Evolutionary conservation across 2,797 vertebrate species (phyloP), one percentile per base, ranked within the genome.

Genomic region (Cuniculus paca): DNA sequence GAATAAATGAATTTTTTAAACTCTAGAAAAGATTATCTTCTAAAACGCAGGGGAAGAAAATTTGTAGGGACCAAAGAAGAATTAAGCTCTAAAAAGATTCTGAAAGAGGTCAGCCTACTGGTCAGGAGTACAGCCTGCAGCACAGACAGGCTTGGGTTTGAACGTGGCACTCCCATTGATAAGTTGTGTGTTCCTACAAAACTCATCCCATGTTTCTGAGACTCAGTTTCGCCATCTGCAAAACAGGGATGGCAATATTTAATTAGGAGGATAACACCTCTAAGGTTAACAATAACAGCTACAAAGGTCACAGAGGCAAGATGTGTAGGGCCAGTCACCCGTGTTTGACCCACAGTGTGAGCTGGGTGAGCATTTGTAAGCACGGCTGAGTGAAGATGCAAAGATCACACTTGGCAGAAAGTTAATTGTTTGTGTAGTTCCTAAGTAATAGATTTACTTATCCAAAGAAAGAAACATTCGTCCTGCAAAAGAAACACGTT

Each of bases 321-420:
- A 0, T 0, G 2, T 0, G 2, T 16, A 42, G 60, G 56, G 19
- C 2, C 26, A 0, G 1, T 19, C 0, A 0, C n/a, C n/a, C n/a
- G 42, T 0, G 16, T 5, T 13, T 19, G 17, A 2, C 5, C 50
- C 48, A 4, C 2, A 3, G 1, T 5, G 14, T 39, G 34, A 26
- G 6, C 36, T 52, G 20, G 3, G 34, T 1, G 0, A 5, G 17
- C 11, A 4, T 4, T 7, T 12, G 1, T 5, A 50, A 2, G n/a
- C 2, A 20, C 4, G 14, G 1, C 26, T 26, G 1, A 5, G 26
- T 45, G 17, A 74, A 12, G 61, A 36, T 8, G 5, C 7, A 36
- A 48, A 39, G 19, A 39, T 8, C 45, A 19, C 8, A 3, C 26
- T 8, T 1, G 13, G 26, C 4, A 45, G 45, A 6, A 72, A 22